Conservation (phyloP, 2,888 invertebrate species). For the Nezara viridula region DNA sequence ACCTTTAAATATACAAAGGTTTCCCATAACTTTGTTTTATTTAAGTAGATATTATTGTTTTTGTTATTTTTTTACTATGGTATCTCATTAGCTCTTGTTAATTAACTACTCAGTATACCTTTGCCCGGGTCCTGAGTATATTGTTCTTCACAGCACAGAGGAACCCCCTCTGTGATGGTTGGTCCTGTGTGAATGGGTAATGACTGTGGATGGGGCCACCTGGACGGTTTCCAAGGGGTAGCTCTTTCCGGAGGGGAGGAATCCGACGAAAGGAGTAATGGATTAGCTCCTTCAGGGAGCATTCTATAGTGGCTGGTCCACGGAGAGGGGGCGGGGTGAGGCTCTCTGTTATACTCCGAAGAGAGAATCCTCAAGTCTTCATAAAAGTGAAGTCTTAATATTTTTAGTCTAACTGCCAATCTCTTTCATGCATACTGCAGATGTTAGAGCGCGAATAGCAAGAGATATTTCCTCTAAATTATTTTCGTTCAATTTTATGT, state of each 20-base stretch:
- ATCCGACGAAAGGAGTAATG: conserved; percentile 1
- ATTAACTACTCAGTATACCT: neutral
- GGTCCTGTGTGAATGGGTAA: neutral
- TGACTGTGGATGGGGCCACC: neutral
- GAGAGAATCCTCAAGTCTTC: too few relatives aligned
- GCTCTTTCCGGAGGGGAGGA: neutral
- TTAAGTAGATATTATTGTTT: too few relatives aligned
- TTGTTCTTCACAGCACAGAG: neutral
- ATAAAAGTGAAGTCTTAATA: neutral
- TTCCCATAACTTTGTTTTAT: too few relatives aligned
- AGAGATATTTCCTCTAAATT: too few relatives aligned
- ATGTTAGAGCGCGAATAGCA: neutral
- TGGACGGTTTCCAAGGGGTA: neutral
- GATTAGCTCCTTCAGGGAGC: neutral
- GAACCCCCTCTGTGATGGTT: neutral
- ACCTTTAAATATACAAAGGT: too few relatives aligned
- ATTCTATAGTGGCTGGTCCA: neutral
- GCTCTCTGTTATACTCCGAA: neutral
- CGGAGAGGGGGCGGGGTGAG: neutral
- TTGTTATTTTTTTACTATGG: too few relatives aligned
- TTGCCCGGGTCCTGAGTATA: neutral
- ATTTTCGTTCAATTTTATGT: too few relatives aligned
- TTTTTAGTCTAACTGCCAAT: neutral
- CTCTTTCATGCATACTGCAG: neutral
- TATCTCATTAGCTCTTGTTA: neutral